Evolutionary conservation across 2,113 vertebrate genomes (phyloP).

Genomic region (Peromyscus maniculatus): DNA sequence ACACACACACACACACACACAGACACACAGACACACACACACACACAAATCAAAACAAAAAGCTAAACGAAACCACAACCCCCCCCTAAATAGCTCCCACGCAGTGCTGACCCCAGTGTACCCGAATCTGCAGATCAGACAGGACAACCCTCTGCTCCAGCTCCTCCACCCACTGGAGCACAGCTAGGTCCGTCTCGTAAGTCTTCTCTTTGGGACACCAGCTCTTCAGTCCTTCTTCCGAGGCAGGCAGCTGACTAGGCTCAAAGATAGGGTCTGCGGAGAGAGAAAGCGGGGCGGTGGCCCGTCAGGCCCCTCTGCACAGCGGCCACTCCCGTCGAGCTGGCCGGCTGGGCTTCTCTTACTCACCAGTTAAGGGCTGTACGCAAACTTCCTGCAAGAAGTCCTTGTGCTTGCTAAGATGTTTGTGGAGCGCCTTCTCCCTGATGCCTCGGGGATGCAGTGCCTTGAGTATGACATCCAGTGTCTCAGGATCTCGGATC

Average conservation of each 20-base stretch:
- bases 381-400: conserved; percentile 93
- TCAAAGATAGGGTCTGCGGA: conserved; percentile 92
- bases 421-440: conserved; percentile 96
- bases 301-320: not conserved
- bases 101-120: conserved; percentile 71
- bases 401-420: conserved; percentile 96
- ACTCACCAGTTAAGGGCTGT: conserved; percentile 88
- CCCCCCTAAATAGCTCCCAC: not conserved
- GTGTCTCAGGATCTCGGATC: conserved; percentile 92
- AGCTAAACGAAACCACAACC: not conserved
- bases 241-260: conserved; percentile 69
- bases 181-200: conserved; percentile 91
- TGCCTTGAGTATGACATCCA: conserved; percentile 90
- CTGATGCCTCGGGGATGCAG: conserved; percentile 94
- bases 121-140: conserved; percentile 96
- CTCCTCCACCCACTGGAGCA: conserved; percentile 96
- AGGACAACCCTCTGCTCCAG: conserved; percentile 94
- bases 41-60: not conserved
- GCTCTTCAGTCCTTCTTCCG: conserved; percentile 88
- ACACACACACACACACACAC: not conserved
- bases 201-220: conserved; percentile 92
- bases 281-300: not conserved
- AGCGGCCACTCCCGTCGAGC: not conserved
- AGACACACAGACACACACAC: no score
- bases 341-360: accelerated